Evolutionary conservation across 2,888 invertebrate genomes (phyloP).

Genomic region (Drosophila percnosoma): DNA sequence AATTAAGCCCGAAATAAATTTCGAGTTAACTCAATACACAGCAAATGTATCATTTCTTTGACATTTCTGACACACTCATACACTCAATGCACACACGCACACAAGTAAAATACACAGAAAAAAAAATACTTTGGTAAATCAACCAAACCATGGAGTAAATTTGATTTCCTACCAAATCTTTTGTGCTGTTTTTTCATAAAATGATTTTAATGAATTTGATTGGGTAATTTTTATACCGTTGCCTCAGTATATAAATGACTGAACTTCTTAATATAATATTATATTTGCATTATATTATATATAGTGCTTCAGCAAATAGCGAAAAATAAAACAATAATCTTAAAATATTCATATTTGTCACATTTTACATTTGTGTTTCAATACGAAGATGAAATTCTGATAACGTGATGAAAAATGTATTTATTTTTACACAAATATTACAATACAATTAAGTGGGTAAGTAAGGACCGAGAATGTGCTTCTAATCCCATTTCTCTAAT

Average conservation of each 20-base stretch:
- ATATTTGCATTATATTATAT: too few relatives aligned
- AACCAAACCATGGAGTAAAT: background rate
- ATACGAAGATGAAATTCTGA: background rate
- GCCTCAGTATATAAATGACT: too few relatives aligned
- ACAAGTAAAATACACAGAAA: background rate
- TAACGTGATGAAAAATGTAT: background rate
- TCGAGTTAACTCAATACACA: slow-evolving; percentile 30
- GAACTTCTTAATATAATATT: too few relatives aligned
- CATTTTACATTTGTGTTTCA: too few relatives aligned
- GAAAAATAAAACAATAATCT: background rate
- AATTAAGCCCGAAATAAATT: slow-evolving; percentile 3
- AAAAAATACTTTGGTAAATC: background rate
- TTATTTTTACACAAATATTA: background rate
- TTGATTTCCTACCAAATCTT: background rate
- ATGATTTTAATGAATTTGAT: background rate
- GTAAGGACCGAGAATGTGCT: background rate
- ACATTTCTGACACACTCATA: slow-evolving; percentile 54
- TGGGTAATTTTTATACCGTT: too few relatives aligned
- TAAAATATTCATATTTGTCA: background rate
- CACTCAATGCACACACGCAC: slow-evolving; percentile 7
- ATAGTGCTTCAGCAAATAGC: background rate
- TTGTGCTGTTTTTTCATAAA: background rate
- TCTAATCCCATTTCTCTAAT: background rate
- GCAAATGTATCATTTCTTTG: slow-evolving; percentile 49
- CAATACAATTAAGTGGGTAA: background rate